Evolutionary conservation across 2,888 invertebrate species (phyloP), one percentile per base, ranked within the genome.

Genomic region (Stegophylla sp.): DNA sequence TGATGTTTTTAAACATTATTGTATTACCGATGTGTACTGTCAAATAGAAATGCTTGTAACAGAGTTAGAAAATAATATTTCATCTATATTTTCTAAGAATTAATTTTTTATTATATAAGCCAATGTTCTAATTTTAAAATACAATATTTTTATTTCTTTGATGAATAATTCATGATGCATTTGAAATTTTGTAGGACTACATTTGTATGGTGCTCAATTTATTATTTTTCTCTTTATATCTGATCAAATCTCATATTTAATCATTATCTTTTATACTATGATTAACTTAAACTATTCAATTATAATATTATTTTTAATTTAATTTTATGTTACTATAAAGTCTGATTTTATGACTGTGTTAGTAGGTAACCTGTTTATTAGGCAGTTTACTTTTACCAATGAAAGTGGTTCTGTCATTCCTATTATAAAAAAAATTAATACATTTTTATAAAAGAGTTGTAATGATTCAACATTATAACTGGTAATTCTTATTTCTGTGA

Each of bases 101-200:
- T 1, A 23, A 34, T 63, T 64, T 63, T 20, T 53, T 53, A 26
- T 51, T 48, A 34, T 3, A 15, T 48, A 61, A 28, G 9, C 13
- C 20, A 48, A 34, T 7, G 63, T 63, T 15, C 48, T 48, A 5
- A 23, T 72, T 45, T 45, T 15, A 45, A 53, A n/a, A 45, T 45
- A 45, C 17, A 5, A 41, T 73, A 45, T 28, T 59, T 26, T n/a
- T 34, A 15, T 74, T 48, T 20, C 61, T 74, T 63, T 74, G 15
- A 23, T 45, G 28, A 61, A 12, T n/a, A 2, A 26, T 26, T 1
- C 10, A n/a, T 34, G 4, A 23, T 26, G 26, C 12, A 13, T 59
- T 59, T 13, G 26, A 59, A 59, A n/a, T 73, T 61, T 26, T 45
- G 45, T 73, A n/a, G n/a, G n/a, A n/a, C n/a, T n/a, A n/a, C n/a